Evolutionary conservation across 2,888 invertebrate species (phyloP), one percentile per base, ranked within the genome.

Genomic region (Lasioglossum pauxillum): DNA sequence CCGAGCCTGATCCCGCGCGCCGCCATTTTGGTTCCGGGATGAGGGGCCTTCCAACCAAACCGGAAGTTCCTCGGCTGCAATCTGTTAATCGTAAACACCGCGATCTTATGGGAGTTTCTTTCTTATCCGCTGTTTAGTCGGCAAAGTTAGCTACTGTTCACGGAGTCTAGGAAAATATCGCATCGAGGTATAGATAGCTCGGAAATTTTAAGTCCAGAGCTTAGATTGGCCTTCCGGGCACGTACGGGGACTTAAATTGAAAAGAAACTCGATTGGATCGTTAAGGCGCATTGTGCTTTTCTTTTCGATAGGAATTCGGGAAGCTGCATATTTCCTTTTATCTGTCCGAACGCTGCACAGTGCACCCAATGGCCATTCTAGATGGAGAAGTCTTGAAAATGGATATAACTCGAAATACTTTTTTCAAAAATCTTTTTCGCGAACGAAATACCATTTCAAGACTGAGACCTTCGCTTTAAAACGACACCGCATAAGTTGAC

Each of bases 171-270:
- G 27, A 60, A 60, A 60, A 60, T 60, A 60, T 60, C 27, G 60
- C 27, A 31, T 16, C 60, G 27, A 5, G 60, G 27, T 60, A 5
- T 60, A 60, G 60, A 60, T 16, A 71, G 60, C 16, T 60, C 60
- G 5, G 27, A 60, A 60, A 60, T 60, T 14, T 31, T 60, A 60
- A 60, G 60, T 31, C 16, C 1, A 27, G 14, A 4, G 60, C 27
- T 27, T 27, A 27, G 60, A 60, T 60, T 60, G 27, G 16, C 16
- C 16, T 27, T 31, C 60, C 60, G 14, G 60, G 27, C 60, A 60
- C 60, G 60, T 60, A n/a, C 60, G 60, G n/a, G n/a, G n/a, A 38
- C 27, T 53, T 75, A 60, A 60, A 60, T 60, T 60, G 60, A 60
- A 60, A 60, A 60, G 60, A 60, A 60, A 60, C 60, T 31, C 27